Conservation (phyloP, 1,140 invertebrate genomes). For the Leptinotarsa defecta region DNA sequence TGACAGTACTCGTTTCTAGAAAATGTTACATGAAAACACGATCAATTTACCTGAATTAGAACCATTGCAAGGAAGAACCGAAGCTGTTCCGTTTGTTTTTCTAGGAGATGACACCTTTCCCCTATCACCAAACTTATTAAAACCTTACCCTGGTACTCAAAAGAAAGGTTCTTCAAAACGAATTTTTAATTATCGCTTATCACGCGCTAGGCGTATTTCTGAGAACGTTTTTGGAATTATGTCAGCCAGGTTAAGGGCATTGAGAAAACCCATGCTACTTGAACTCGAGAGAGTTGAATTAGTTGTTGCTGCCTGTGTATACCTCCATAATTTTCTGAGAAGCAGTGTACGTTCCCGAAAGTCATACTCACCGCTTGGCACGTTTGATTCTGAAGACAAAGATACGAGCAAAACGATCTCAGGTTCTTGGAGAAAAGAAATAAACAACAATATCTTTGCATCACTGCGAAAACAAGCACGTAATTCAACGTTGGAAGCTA, state of each 20-base stretch:
- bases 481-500: no score
- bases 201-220: conserved; percentile 53
- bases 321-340: conserved; percentile 17
- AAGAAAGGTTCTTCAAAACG: background rate
- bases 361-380: conserved; percentile 8
- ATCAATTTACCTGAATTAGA: conserved; percentile 5
- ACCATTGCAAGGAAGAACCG: background rate
- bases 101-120: no score
- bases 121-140: no score
- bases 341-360: background rate
- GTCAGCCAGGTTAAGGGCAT: conserved; percentile 55
- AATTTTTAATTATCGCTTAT: conserved; percentile 56
- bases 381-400: background rate
- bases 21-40: background rate
- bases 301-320: conserved; percentile 9
- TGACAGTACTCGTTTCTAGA: conserved; percentile 29
- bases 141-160: no score
- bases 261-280: conserved; percentile 51
- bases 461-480: no score
- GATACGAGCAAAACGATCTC: no score
- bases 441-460: no score
- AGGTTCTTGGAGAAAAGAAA: no score
- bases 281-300: conserved; percentile 41
- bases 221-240: conserved; percentile 64
- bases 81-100: conserved; percentile 26